Evolutionary conservation across 2,888 invertebrate genomes (phyloP).

Genomic region (Cryptocheilus praepositus): DNA sequence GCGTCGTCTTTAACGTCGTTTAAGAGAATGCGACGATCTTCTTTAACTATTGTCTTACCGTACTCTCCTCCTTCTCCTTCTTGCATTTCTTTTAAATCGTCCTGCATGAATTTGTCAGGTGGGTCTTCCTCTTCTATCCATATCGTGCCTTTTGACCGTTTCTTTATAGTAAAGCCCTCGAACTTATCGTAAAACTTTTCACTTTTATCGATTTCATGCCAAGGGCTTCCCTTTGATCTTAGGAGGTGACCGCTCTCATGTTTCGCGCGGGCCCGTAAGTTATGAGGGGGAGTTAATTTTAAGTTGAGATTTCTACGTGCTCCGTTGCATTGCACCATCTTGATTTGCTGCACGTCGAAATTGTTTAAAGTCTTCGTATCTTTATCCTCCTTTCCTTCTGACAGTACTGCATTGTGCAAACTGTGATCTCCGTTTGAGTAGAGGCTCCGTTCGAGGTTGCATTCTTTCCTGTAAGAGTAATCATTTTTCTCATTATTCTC

Average conservation of each 20-base stretch:
- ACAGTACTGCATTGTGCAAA: constrained; percentile 61
- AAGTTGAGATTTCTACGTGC: constrained; percentile 67
- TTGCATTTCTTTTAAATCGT: constrained; percentile 42
- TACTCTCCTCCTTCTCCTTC: constrained; percentile 39
- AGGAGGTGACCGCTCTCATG: constrained; percentile 72
- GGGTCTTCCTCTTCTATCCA: constrained; percentile 71
- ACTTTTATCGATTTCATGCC: constrained; percentile 66
- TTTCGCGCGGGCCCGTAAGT: constrained; percentile 69
- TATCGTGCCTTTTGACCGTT: constrained; percentile 72
- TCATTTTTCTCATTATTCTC: neutral
- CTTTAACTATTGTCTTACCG: constrained; percentile 27
- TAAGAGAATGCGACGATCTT: constrained; percentile 21
- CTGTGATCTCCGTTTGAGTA: constrained; percentile 66
- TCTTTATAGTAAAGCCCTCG: constrained; percentile 70
- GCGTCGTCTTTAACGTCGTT: constrained; percentile 24
- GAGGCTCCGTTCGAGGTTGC: constrained; percentile 65
- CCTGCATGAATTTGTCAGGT: constrained; percentile 54
- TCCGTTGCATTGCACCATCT: constrained; percentile 73
- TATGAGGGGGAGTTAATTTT: constrained; percentile 68
- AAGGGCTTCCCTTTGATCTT: constrained; percentile 70
- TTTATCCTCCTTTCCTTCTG: constrained; percentile 59
- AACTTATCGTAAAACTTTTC: constrained; percentile 69
- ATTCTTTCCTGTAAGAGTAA: constrained; percentile 62
- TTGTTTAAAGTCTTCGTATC: constrained; percentile 56
- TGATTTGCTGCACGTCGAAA: constrained; percentile 63